phyloP scores from a whole-genome alignment of 2,888 invertebrate species.

The Drosophila nr. medialis region DNA sequence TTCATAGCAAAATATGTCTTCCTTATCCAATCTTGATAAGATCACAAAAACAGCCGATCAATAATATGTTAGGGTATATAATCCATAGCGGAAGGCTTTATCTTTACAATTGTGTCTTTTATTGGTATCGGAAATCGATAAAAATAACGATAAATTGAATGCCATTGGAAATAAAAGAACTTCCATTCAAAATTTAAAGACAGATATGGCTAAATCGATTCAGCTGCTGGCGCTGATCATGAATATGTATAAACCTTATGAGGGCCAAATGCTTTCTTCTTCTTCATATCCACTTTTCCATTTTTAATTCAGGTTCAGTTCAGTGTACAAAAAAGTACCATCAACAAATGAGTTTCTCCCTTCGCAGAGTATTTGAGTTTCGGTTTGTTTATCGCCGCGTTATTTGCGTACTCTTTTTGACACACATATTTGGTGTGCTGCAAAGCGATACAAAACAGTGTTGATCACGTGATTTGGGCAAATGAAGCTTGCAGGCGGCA shows the following conservation, averaged over 20 bases:
- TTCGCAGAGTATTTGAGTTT: conserved; percentile 18
- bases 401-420: conserved; percentile 15
- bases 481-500: conserved; percentile 11
- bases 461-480: conserved; percentile 50
- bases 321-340: not conserved
- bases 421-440: conserved; percentile 36
- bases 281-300: too few relatives aligned
- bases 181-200: not conserved
- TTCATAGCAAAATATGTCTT: too few relatives aligned
- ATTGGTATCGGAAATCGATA: not conserved
- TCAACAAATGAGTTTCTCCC: not conserved
- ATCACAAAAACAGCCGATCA: not conserved
- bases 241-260: not conserved
- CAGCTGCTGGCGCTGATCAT: not conserved
- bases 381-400: not conserved
- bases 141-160: not conserved
- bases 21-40: not conserved
- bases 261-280: too few relatives aligned
- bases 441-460: conserved; percentile 22
- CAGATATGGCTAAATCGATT: not conserved
- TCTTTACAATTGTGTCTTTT: not conserved
- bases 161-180: not conserved
- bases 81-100: not conserved
- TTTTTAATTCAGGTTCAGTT: too few relatives aligned
- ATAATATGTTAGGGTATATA: not conserved